Percentiles rank a stretch among this genome's conserved stretches.
phyloP scores from a whole-genome alignment of 92 coral and sea anemone species.

The Zoanthus gigantus region DNA sequence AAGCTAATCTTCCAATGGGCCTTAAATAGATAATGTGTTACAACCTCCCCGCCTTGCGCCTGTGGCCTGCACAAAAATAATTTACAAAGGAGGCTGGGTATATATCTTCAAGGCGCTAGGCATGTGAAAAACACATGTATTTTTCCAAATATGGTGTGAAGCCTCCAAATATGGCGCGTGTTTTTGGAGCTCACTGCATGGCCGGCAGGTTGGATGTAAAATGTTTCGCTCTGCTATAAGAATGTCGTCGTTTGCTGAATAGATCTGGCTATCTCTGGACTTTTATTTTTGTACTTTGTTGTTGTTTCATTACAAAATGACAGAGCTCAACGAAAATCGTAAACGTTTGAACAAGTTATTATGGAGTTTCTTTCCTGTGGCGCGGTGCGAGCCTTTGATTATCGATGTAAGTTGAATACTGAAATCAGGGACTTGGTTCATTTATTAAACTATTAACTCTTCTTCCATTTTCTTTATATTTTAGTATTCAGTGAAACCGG shows the following conservation, averaged over 20 bases:
- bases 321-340: constrained; percentile 18
- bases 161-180: constrained; percentile 32
- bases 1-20: too few species aligned
- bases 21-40: too few species aligned
- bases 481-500: constrained; percentile 88
- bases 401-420: constrained; percentile 54
- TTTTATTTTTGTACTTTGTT: constrained; percentile 12
- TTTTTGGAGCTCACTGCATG: neutral
- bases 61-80: too few species aligned
- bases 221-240: constrained; percentile 1
- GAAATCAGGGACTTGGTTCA: neutral
- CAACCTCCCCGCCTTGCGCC: too few species aligned
- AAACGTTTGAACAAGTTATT: constrained; percentile 22
- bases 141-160: constrained; percentile 30
- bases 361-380: constrained; percentile 50
- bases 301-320: constrained; percentile 8
- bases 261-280: constrained; percentile 27
- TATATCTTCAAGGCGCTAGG: neutral
- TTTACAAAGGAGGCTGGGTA: neutral
- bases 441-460: neutral
- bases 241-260: neutral
- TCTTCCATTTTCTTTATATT: constrained; percentile 7
- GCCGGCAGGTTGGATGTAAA: constrained; percentile 33
- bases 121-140: constrained; percentile 38
- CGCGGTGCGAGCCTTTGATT: constrained; percentile 58